These are phyloP conservation scores for Oxyteleia sp. DNA, from an alignment of 2,888 invertebrate species.

Conservation along the genomic window DNA sequence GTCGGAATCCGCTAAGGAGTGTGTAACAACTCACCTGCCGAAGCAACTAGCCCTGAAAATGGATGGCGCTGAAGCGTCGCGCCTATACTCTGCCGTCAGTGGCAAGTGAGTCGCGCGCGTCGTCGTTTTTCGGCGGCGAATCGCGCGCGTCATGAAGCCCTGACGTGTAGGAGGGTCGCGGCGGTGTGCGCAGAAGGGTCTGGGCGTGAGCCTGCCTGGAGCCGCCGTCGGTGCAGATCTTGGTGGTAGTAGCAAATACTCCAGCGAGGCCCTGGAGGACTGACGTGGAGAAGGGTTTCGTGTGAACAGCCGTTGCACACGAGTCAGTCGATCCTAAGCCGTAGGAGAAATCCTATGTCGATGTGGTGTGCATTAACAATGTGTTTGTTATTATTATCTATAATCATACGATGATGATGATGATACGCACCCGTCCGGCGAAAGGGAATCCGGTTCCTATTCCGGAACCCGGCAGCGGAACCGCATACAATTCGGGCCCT, in stretches of 20 bases:
- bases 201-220: conserved; percentile 87
- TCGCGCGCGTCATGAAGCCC: conserved; percentile 75
- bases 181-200: conserved; percentile 88
- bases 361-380: conserved; percentile 86
- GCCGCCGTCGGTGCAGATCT: conserved; percentile 86
- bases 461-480: conserved; percentile 90
- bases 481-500: conserved; percentile 88
- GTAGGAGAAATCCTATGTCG: conserved; percentile 88
- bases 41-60: conserved; percentile 91
- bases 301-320: conserved; percentile 90
- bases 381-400: no score
- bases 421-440: conserved; percentile 88
- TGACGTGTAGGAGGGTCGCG: conserved; percentile 81
- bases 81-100: conserved; percentile 85
- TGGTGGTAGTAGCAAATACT: conserved; percentile 90
- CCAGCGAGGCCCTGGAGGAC: conserved; percentile 90
- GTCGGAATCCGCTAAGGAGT: conserved; percentile 89
- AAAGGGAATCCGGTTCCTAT: conserved; percentile 89
- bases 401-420: neutral
- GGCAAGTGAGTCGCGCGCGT: conserved; percentile 90
- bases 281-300: conserved; percentile 90
- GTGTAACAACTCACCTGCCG: conserved; percentile 89
- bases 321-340: conserved; percentile 90
- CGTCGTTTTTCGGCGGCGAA: conserved; percentile 84
- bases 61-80: conserved; percentile 90